Base-by-base conservation (phyloP, 1,140 invertebrate species). In the Acromyrmex echinatior region DNA sequence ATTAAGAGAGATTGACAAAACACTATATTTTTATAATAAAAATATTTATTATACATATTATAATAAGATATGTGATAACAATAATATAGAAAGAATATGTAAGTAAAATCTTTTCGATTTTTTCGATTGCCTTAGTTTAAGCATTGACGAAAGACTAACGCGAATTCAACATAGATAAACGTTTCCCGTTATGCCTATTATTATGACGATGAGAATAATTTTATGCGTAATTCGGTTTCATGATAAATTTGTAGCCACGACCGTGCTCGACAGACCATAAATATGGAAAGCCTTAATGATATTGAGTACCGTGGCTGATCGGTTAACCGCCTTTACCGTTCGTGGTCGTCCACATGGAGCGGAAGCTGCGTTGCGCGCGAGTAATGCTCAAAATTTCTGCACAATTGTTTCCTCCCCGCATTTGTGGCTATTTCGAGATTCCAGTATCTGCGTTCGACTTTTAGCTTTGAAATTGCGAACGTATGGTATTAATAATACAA, bases 231-330 rank as follows among this genome's bases (percentile, higher is more conserved):
- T 70, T 80, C 9, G 63, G 63, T 35, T 80, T 56, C 28, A 25
- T n/a, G 62, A 68, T 80, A 53, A 80, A 80, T 80, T 56, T n/a
- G 31, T 53, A 68, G 18, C 28, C 45, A n/a, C n/a, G 62, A 4
- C 14, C 31, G 28, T 56, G 63, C 28, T 70, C 63, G 78, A 68
- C n/a, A 14, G 78, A 39, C 63, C 78, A 66, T 80, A 80, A 80
- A 80, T 80, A 80, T 80, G 63, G 63, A 70, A 80, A 80, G 78
- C 78, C 78, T 65, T 80, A 80, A 80, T 80, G 78, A 80, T 80
- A 80, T 80, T 80, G 78, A 80, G 78, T 80, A 80, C 31, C 63
- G 78, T 80, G 78, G 78, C 63, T 70, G 78, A 80, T 80, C 78
- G 63, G 78, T 80, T 80, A 80, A 80, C 78, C 78, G 49, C 63